Conservation (phyloP, 2,113 vertebrate genomes). For the Patagioenas fasciata region DNA sequence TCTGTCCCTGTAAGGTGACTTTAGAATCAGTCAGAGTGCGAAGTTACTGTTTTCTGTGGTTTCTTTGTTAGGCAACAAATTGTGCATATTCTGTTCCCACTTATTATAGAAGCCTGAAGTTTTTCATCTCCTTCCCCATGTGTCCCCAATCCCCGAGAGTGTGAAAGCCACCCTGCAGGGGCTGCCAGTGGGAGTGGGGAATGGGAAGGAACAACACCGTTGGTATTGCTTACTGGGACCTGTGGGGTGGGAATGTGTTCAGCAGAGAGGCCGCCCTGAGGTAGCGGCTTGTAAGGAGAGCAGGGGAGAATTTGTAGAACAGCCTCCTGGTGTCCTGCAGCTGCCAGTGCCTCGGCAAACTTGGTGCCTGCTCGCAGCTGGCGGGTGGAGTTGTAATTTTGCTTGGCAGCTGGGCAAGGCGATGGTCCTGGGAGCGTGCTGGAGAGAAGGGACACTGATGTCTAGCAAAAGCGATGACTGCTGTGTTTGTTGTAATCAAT, state of each 20-base stretch:
- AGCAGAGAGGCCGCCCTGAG: neutral
- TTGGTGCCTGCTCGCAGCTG: neutral
- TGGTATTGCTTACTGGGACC: neutral
- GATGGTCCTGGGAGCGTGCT: neutral
- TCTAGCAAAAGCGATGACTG: neutral
- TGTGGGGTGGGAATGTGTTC: fast-evolving
- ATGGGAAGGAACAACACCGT: neutral
- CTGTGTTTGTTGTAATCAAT: neutral
- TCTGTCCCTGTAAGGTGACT: neutral
- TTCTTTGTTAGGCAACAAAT: neutral
- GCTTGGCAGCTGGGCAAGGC: neutral
- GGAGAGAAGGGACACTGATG: neutral
- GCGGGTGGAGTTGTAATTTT: neutral
- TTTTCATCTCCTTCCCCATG: neutral
- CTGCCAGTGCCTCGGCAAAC: neutral
- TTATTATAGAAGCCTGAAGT: neutral
- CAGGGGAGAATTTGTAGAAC: neutral
- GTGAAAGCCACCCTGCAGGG: neutral
- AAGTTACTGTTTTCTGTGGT: neutral
- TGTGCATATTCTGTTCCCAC: neutral
- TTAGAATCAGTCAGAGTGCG: neutral
- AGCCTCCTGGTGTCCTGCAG: neutral
- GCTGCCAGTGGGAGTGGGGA: neutral
- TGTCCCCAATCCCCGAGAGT: fast-evolving
- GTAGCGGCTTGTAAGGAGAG: neutral